Evolutionary conservation across 2,797 vertebrate genomes (phyloP).

Genomic region (Myotis myotis): DNA sequence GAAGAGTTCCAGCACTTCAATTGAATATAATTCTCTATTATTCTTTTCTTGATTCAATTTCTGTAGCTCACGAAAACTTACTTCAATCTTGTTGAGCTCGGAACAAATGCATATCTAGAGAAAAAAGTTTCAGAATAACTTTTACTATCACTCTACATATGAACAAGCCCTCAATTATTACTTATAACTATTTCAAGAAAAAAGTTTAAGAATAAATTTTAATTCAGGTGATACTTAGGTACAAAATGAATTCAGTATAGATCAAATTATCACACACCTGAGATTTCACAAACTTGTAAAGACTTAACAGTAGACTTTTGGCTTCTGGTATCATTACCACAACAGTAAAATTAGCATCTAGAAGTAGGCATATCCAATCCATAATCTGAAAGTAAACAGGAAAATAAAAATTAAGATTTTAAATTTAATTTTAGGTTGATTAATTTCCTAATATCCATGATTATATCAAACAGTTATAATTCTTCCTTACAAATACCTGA

Average conservation of each 20-base stretch:
- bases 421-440: not conserved
- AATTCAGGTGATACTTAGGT: not conserved
- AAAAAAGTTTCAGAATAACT: slow-evolving; percentile 43
- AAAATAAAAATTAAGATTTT: slow-evolving; percentile 21
- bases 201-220: not conserved
- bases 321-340: slow-evolving; percentile 94
- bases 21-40: slow-evolving; percentile 89
- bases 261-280: slow-evolving; percentile 87
- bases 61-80: slow-evolving; percentile 90
- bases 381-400: slow-evolving; percentile 87
- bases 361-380: slow-evolving; percentile 95
- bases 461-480: not conserved
- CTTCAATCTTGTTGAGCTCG: slow-evolving; percentile 95
- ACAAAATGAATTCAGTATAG: not conserved
- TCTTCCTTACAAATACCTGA: not conserved
- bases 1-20: slow-evolving; percentile 95
- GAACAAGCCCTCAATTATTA: not conserved
- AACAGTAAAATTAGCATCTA: slow-evolving; percentile 96
- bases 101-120: slow-evolving; percentile 91
- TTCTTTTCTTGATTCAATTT: slow-evolving; percentile 86
- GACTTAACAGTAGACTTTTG: slow-evolving; percentile 87
- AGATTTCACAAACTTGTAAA: slow-evolving; percentile 92
- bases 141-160: not conserved
- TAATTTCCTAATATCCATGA: not conserved
- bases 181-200: not conserved